These are phyloP conservation scores for Celastrina argiolus DNA, from an alignment of 2,888 invertebrate species.

Conservation along the genomic window DNA sequence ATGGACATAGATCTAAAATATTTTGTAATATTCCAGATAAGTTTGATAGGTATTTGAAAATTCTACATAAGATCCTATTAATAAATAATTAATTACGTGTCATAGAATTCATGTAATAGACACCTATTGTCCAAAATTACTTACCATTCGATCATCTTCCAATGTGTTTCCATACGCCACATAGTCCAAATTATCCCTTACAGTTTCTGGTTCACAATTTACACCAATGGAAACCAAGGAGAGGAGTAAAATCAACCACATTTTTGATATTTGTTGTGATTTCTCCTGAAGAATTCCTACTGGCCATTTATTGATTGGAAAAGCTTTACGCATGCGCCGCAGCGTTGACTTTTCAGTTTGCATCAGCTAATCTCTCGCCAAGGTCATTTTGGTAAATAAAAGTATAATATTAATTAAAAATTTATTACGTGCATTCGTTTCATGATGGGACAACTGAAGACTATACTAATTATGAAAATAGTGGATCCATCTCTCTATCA, in stretches of 20 bases:
- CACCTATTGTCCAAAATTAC: background rate
- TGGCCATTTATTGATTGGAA: conserved; percentile 57
- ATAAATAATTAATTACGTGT: background rate
- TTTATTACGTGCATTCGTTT: conserved; percentile 9
- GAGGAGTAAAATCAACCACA: conserved; percentile 51
- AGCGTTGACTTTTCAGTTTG: conserved; percentile 40
- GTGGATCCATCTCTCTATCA: conserved; percentile 62
- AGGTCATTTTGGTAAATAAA: conserved; percentile 33
- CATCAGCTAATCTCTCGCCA: conserved; percentile 46
- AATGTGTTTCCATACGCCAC: conserved; percentile 56
- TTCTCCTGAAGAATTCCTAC: conserved; percentile 41
- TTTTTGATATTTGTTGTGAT: conserved; percentile 51
- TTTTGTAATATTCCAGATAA: too few species aligned
- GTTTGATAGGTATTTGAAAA: too few species aligned
- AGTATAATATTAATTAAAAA: conserved; percentile 30
- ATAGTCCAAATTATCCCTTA: conserved; percentile 69
- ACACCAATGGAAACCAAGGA: conserved; percentile 45
- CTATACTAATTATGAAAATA: conserved; percentile 64
- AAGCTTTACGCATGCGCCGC: conserved; percentile 62
- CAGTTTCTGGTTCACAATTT: conserved; percentile 66
- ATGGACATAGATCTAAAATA: too few species aligned
- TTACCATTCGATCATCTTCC: conserved; percentile 7
- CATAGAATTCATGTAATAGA: background rate
- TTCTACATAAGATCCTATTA: too few species aligned
- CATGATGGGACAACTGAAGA: background rate